Evolutionary conservation across 1,140 invertebrate genomes (phyloP).

Genomic region (Pteromalus puparum): DNA sequence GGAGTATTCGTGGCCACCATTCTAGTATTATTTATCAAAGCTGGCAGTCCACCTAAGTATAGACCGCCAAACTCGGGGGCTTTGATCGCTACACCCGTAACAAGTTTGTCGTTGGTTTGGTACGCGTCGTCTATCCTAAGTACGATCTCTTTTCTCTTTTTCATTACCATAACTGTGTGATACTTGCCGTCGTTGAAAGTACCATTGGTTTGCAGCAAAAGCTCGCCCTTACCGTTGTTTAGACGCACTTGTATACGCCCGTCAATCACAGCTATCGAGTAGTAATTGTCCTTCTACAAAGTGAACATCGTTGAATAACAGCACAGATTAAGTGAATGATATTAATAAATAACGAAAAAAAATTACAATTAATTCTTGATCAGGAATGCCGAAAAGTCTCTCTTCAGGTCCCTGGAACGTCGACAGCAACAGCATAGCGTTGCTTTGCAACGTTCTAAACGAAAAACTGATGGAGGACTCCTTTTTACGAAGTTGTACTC

Average conservation of each 20-base stretch:
- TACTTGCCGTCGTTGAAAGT: slow-evolving; percentile 81
- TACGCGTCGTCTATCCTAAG: slow-evolving; percentile 81
- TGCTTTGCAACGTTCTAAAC: slow-evolving; percentile 83
- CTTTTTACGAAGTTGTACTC: slow-evolving; percentile 81
- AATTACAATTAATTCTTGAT: slow-evolving; percentile 46
- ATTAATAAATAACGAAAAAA: background rate
- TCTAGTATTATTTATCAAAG: slow-evolving; percentile 74
- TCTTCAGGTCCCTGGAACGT: slow-evolving; percentile 79
- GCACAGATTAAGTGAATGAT: background rate
- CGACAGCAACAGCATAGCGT: slow-evolving; percentile 85
- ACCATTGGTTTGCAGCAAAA: slow-evolving; percentile 78
- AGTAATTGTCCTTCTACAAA: slow-evolving; percentile 77
- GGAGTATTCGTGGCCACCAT: slow-evolving; percentile 76
- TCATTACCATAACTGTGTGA: slow-evolving; percentile 78
- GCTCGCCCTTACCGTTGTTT: slow-evolving; percentile 81
- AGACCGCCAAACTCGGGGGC: slow-evolving; percentile 75
- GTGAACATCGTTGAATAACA: background rate
- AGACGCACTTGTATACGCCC: slow-evolving; percentile 82
- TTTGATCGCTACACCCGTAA: slow-evolving; percentile 73
- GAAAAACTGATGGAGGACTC: slow-evolving; percentile 82
- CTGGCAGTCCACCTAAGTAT: slow-evolving; percentile 81
- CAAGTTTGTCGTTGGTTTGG: slow-evolving; percentile 74
- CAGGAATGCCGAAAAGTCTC: slow-evolving; percentile 57
- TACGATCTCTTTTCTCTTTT: slow-evolving; percentile 75
- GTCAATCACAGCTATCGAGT: slow-evolving; percentile 80